These are phyloP conservation scores for Argya squamiceps DNA, from an alignment of 2,797 vertebrate species.

Conservation along the genomic window DNA sequence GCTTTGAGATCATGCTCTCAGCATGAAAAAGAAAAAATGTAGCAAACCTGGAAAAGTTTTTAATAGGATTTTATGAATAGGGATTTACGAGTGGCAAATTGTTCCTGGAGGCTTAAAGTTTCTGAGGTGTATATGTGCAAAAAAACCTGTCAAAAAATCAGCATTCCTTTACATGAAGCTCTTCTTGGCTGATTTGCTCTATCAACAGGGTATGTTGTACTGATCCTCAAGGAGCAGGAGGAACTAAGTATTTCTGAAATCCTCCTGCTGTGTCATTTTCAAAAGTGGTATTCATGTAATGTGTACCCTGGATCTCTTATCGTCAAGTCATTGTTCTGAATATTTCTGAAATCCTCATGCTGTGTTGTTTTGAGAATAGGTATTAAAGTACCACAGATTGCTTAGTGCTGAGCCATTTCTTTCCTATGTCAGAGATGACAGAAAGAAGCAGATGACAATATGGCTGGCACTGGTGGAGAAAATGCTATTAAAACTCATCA, in stretches of 20 bases:
- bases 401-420: conserved; percentile 33
- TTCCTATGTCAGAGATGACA: conserved; percentile 27
- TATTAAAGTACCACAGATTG: conserved; percentile 11
- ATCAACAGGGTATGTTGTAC: conserved; percentile 18
- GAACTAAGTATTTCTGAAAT: conserved; percentile 49
- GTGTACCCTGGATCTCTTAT: conserved; percentile 25
- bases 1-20: neutral
- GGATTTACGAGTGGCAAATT: neutral
- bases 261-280: conserved; percentile 50
- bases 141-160: neutral
- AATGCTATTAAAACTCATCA: conserved; percentile 11
- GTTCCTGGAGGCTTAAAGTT: neutral
- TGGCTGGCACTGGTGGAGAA: conserved; percentile 20
- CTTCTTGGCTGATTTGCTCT: conserved; percentile 35
- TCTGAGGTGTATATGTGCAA: neutral
- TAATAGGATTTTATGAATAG: neutral
- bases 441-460: conserved; percentile 9
- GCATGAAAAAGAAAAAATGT: neutral
- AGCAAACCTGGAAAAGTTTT: neutral
- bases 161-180: neutral
- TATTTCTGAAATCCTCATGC: conserved; percentile 52
- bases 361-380: conserved; percentile 60
- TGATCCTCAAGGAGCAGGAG: conserved; percentile 30
- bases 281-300: conserved; percentile 54
- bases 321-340: conserved; percentile 24